Evolutionary conservation across 2,113 vertebrate species (phyloP).

Genomic region (Neoarius graeffei): DNA sequence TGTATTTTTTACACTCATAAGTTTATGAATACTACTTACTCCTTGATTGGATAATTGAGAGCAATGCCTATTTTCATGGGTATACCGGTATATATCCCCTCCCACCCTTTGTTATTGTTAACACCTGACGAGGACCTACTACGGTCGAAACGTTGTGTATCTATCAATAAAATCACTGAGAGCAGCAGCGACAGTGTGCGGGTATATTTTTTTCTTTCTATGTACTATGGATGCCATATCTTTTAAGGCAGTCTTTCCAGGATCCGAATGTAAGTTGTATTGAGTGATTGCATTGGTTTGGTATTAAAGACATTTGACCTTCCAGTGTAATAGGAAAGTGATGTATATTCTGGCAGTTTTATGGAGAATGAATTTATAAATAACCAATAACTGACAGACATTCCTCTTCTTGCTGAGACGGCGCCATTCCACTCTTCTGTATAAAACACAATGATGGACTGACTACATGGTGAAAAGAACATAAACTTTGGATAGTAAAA

Average conservation of each 20-base stretch:
- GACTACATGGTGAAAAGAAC: background rate
- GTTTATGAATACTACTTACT: too few species aligned
- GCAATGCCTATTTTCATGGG: too few species aligned
- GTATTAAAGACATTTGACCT: background rate
- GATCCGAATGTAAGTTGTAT: background rate
- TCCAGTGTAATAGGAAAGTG: constrained; percentile 1
- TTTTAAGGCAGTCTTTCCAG: background rate
- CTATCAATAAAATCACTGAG: too few species aligned
- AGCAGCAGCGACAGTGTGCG: too few species aligned
- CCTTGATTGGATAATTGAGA: too few species aligned
- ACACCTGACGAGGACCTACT: too few species aligned
- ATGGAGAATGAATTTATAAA: constrained; percentile 7
- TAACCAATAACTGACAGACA: background rate
- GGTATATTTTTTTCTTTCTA: background rate
- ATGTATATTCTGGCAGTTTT: constrained; percentile 2
- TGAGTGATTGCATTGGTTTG: background rate
- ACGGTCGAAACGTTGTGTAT: too few species aligned
- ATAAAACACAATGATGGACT: constrained; percentile 8
- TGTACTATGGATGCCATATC: background rate
- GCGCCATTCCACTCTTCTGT: background rate
- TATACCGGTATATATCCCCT: too few species aligned
- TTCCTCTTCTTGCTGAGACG: background rate
- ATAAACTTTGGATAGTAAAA: background rate
- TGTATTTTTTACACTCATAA: too few species aligned
- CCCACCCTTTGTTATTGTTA: too few species aligned